Evolutionary conservation across 2,797 vertebrate genomes (phyloP), one percentile per base, ranked within the genome.

Genomic region (Phalloptychus januarius): DNA sequence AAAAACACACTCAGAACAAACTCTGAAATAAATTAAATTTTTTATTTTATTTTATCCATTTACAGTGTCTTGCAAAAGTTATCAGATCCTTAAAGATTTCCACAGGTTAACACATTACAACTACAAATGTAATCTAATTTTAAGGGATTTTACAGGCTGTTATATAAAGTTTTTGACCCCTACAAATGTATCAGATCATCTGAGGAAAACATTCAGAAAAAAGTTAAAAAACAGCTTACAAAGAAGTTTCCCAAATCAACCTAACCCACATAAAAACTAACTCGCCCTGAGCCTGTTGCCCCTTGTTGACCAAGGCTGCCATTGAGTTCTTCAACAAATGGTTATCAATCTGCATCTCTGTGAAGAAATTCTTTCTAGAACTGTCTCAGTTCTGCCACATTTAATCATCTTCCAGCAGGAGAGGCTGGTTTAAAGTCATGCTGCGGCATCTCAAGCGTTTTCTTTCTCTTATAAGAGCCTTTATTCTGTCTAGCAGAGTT

Each of bases 1-100:
- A 58, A 85, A 72, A 20, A 31, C 16, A 31, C 72, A 73, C 50
- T 67, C 13, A 28, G 15, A 73, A 65, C 80, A 73, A 84, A 84
- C 54, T n/a, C n/a, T n/a, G n/a, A n/a, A n/a, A n/a, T 46, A 42
- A 4, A 42, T 4, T 42, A 42, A 42, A 78, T 67, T 86, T 13
- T 77, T 58, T 48, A 23, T 70, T 11, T 38, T 15, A 8, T 77
- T 79, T 45, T 72, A 58, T 40, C 25, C 67, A 44, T 28, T n/a
- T 44, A 44, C 67, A n/a, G 12, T 40, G 10, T 15, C 36, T 67
- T 67, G 7, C 40, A 44, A 15, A 44, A 69, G 67, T n/a, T n/a
- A 15, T 44, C 13, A 44, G 7, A 12, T 2, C 23, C 36, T 25
- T 69, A 2, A 42, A 16, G 13, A 31, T 58, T 42, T 69, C 36